Evolutionary conservation across 1,140 invertebrate species (phyloP).

Genomic region (Drosophila truncata): DNA sequence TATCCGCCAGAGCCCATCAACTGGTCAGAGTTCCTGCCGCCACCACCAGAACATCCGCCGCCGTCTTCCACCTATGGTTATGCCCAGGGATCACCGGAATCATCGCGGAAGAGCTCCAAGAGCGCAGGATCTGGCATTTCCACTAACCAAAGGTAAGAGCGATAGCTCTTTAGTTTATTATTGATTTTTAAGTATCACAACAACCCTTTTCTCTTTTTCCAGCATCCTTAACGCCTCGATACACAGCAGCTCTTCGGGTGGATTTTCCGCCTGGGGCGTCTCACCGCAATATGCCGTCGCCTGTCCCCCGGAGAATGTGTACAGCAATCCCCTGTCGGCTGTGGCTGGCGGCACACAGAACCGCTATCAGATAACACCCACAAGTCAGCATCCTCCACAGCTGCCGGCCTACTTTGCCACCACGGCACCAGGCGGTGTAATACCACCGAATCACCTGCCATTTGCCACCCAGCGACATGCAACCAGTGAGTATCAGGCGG

Average conservation of each 20-base stretch:
- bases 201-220: neutral
- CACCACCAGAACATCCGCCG: conserved; percentile 92
- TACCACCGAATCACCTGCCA: conserved; percentile 81
- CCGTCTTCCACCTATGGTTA: conserved; percentile 86
- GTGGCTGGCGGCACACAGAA: conserved; percentile 73
- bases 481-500: conserved; percentile 79
- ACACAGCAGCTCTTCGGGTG: conserved; percentile 83
- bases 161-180: no score
- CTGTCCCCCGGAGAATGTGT: conserved; percentile 74
- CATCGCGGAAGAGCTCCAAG: conserved; percentile 83
- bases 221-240: conserved; percentile 82
- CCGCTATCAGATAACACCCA: conserved; percentile 84
- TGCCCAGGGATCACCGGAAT: conserved; percentile 80
- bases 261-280: conserved; percentile 83
- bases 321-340: conserved; percentile 81
- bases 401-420: conserved; percentile 79
- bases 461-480: conserved; percentile 81
- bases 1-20: conserved; percentile 88
- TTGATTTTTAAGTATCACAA: neutral
- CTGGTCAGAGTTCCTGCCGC: conserved; percentile 92
- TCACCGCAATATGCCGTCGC: conserved; percentile 71
- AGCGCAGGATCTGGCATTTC: conserved; percentile 81
- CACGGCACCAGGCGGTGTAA: conserved; percentile 39
- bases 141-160: conserved; percentile 80
- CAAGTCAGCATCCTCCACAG: conserved; percentile 80